Conservation (phyloP, 92 coral and sea anemone genomes). For the Virgularia gustaviana region DNA sequence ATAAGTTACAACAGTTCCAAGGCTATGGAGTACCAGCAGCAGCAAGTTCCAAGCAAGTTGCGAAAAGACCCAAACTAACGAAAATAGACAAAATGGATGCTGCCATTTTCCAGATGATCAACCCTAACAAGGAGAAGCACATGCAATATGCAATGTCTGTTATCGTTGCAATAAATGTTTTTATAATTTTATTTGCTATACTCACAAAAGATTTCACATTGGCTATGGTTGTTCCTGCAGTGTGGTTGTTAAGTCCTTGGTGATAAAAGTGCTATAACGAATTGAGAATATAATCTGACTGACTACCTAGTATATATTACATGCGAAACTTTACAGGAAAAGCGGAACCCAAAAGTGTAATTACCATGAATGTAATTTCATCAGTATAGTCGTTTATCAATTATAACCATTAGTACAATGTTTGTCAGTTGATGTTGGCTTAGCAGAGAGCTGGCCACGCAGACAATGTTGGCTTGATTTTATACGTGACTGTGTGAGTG, state of each 20-base stretch:
- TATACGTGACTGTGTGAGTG: too few species aligned
- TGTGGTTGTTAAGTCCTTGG: slow-evolving; percentile 58
- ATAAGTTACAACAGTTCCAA: slow-evolving; percentile 25
- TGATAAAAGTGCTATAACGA: not conserved
- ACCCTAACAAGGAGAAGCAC: slow-evolving; percentile 63
- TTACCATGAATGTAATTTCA: not conserved
- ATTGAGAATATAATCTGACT: not conserved
- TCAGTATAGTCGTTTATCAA: not conserved
- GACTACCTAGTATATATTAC: not conserved
- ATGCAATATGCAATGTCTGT: slow-evolving; percentile 54
- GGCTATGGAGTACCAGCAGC: slow-evolving; percentile 21
- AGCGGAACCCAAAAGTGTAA: too few species aligned
- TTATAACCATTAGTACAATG: too few species aligned
- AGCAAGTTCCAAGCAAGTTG: not conserved
- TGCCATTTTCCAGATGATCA: slow-evolving; percentile 37
- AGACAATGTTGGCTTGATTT: too few species aligned
- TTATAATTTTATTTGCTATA: slow-evolving; percentile 72
- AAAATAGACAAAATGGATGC: slow-evolving; percentile 38
- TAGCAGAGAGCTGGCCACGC: too few species aligned
- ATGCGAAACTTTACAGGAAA: not conserved
- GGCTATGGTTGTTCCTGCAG: slow-evolving; percentile 82
- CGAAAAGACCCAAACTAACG: slow-evolving; percentile 6
- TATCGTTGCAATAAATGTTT: slow-evolving; percentile 62
- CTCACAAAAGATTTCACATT: slow-evolving; percentile 80
- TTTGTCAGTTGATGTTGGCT: too few species aligned